Percentiles rank a stretch among this genome's conserved stretches.
Conservation (phyloP, 2,888 invertebrate genomes). For the Eupithecia abbreviata region DNA sequence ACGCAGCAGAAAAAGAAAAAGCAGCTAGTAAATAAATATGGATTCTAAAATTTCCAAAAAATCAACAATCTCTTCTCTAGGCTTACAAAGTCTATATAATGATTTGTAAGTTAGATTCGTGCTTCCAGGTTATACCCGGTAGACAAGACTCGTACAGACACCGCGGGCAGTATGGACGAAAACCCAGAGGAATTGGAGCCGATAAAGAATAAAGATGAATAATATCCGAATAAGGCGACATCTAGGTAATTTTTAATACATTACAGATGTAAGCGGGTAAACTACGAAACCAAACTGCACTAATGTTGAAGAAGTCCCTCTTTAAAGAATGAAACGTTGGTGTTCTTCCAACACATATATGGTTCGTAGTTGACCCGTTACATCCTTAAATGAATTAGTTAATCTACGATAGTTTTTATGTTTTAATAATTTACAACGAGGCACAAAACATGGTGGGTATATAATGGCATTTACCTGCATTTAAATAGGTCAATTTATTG, state of each 20-base stretch:
- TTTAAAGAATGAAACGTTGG: too few species aligned
- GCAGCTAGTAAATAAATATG: too few species aligned
- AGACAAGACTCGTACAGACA: slow-evolving; percentile 93
- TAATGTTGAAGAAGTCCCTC: too few species aligned
- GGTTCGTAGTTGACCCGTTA: too few species aligned
- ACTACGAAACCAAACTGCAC: too few species aligned
- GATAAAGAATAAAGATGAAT: slow-evolving; percentile 67
- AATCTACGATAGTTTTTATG: neutral
- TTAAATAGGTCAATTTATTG: neutral
- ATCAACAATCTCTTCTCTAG: neutral
- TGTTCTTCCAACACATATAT: too few species aligned
- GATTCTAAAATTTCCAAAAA: neutral
- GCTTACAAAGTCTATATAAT: neutral
- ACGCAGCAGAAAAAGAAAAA: too few species aligned
- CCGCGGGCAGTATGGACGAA: slow-evolving; percentile 82
- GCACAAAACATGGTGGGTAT: neutral
- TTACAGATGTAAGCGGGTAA: too few species aligned
- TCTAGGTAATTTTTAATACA: slow-evolving; percentile 1
- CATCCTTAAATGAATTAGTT: too few species aligned
- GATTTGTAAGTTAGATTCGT: neutral
- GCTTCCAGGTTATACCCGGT: slow-evolving; percentile 93
- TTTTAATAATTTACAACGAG: neutral
- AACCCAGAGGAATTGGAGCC: slow-evolving; percentile 65
- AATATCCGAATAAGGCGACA: slow-evolving; percentile 35
- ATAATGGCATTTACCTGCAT: neutral